Base-by-base conservation (phyloP, 2,113 vertebrate genomes). In the Tragelaphus imberbis region DNA sequence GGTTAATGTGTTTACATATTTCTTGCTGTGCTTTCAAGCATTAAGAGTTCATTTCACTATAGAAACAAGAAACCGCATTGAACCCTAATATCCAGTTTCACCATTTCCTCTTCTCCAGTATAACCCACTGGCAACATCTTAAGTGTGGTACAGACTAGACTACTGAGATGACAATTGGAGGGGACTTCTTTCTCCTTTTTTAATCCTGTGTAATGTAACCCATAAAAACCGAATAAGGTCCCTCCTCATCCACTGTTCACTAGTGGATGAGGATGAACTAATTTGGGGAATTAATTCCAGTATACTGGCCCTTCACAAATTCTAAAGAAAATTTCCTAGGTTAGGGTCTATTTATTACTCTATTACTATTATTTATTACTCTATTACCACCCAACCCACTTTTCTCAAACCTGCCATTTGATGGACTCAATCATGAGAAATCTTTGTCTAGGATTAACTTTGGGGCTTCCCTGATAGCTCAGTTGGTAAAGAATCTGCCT, bases 1-100 rank as follows among this genome's bases (percentile, higher is more conserved):
- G 81, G 93, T 84, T 94, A 65, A 40, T 21, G 16, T 81, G 19
- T 92, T 97, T 82, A 68, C 47, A 36, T 77, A 90, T 63, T 61
- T 97, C 87, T 61, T 47, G 44, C 89, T 95, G 88, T 93, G 86
- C 90, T 89, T 84, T 59, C 92, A 98, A 61, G 97, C 88, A 98
- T 94, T 40, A 36, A 91, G 65, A 82, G n/a, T 81, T 96, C 68
- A 96, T 58, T 91, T 97, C 92, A 96, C 58, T 82, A 28, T 36
- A 71, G 47, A 98, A 95, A 93, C 75, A 88, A 93, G 94, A 90
- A 96, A 19, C 19, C 17, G 5, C 85, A 36, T 10, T 71, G 61
- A 91, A 55, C 75, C 88, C 15, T 88, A 15, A 10, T 27, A 30
- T 19, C 88, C 17, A 15, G 5, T 68, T 49, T 84, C n/a, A n/a